Percentiles rank a stretch among this genome's conserved stretches.
Evolutionary conservation across 1,140 invertebrate genomes (phyloP).

Genomic region (Venturia canescens): DNA sequence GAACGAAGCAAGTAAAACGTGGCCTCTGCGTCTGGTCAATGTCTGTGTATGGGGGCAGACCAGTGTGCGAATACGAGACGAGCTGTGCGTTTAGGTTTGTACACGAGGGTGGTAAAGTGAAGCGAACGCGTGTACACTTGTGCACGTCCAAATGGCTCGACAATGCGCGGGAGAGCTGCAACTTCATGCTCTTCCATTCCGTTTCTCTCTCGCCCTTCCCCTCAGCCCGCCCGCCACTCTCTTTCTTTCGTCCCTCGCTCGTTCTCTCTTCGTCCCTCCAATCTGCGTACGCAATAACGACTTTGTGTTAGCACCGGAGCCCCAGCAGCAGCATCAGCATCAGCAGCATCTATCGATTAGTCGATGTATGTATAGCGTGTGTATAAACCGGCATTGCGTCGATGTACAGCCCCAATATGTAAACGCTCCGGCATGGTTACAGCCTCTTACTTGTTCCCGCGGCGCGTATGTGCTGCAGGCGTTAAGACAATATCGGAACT

Average conservation of each 20-base stretch:
- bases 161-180: conserved; percentile 5
- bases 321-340: conserved; percentile 23
- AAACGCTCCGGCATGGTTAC: conserved; percentile 27
- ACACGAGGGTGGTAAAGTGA: background rate
- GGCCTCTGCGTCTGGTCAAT: background rate
- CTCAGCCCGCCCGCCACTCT: background rate
- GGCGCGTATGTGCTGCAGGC: background rate
- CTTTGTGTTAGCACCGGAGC: conserved; percentile 1
- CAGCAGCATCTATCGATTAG: conserved; percentile 38
- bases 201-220: background rate
- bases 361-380: conserved; percentile 27
- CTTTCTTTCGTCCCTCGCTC: background rate
- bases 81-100: background rate
- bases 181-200: background rate
- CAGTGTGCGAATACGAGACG: background rate
- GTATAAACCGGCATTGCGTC: conserved; percentile 21
- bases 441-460: background rate
- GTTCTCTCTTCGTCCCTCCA: background rate
- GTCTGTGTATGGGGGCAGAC: background rate
- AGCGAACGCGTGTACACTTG: conserved; percentile 21
- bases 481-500: background rate
- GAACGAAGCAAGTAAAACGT: conserved; percentile 26
- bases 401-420: conserved; percentile 35
- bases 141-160: conserved; percentile 33
- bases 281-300: background rate